Evolutionary conservation across 2,113 vertebrate genomes (phyloP).

Genomic region (Tinamus guttatus): DNA sequence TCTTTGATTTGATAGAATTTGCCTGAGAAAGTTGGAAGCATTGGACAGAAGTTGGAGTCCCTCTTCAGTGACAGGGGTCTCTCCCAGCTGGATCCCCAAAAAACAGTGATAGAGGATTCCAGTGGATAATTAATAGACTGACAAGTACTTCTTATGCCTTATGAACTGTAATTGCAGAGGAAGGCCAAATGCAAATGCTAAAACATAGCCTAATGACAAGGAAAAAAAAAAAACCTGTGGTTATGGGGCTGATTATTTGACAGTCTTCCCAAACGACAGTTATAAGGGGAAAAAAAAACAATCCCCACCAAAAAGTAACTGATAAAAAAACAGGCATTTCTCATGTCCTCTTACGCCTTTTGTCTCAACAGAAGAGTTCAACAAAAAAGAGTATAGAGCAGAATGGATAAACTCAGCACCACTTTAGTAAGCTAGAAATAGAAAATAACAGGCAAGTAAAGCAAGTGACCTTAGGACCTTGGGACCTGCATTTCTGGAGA

Average conservation of each 20-base stretch:
- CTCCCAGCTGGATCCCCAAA: constrained; percentile 35
- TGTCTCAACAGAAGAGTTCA: neutral
- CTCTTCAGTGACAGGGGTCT: neutral
- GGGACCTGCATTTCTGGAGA: neutral
- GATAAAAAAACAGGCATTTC: neutral
- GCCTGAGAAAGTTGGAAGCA: constrained; percentile 12
- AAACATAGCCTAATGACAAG: neutral
- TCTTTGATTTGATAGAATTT: constrained; percentile 42
- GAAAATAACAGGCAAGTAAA: neutral
- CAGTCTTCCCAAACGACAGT: constrained; percentile 26
- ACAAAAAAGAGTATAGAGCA: neutral
- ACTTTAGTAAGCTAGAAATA: neutral
- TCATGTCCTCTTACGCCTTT: neutral
- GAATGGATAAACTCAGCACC: neutral
- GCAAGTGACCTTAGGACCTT: neutral
- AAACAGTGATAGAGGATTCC: constrained; percentile 58
- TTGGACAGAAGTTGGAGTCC: constrained; percentile 5
- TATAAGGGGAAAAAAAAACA: neutral
- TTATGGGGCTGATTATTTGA: constrained; percentile 35
- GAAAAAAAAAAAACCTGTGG: constrained; percentile 36
- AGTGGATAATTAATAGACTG: constrained; percentile 66
- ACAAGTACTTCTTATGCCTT: constrained; percentile 50
- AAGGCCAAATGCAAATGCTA: constrained; percentile 44
- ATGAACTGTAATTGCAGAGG: constrained; percentile 67
- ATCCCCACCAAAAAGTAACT: neutral